Percentiles rank a stretch among this genome's conserved stretches.
Evolutionary conservation across 2,888 invertebrate species (phyloP).

Genomic region (Eledone cirrhosa): DNA sequence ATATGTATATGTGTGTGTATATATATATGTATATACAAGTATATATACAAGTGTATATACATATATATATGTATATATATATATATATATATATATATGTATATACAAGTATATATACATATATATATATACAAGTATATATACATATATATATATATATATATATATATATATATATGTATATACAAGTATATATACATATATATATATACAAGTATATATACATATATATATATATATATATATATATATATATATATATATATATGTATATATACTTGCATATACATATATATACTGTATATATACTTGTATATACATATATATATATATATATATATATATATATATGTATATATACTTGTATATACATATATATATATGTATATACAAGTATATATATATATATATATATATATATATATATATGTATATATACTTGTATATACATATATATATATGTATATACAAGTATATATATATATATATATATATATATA

Average conservation of each 20-base stretch:
- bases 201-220: neutral
- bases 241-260: conserved; percentile 19
- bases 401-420: neutral
- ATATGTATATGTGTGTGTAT: neutral
- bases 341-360: neutral
- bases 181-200: too few relatives aligned
- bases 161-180: neutral
- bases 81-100: neutral
- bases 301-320: too few relatives aligned
- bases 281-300: too few relatives aligned
- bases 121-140: neutral
- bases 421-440: conserved; percentile 1
- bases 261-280: neutral
- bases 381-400: neutral
- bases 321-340: neutral
- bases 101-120: neutral
- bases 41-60: neutral
- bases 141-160: neutral
- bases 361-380: neutral
- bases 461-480: neutral
- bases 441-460: conserved; percentile 6
- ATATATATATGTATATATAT: neutral
- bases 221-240: neutral
- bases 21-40: neutral
- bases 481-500: neutral